A percentile compares a stretch with the other conserved stretches of the same genome.
phyloP scores from a whole-genome alignment of 1,140 invertebrate genomes.

The Epicauta chinensis region DNA sequence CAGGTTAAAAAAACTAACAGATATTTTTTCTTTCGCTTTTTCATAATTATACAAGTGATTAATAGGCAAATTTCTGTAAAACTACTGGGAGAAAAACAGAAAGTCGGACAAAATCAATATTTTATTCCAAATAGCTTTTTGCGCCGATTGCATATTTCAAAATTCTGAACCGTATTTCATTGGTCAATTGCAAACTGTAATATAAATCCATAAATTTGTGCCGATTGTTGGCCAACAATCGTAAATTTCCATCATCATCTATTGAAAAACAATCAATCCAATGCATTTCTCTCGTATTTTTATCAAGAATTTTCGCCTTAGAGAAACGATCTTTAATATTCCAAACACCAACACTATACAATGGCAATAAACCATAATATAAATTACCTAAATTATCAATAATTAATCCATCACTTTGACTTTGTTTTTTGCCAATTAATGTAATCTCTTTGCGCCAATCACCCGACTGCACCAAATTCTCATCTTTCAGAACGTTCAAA shows the following conservation, averaged over 20 bases:
- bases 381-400: conserved; percentile 59
- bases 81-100: too few relatives aligned
- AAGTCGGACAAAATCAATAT: not conserved
- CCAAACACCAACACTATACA: conserved; percentile 59
- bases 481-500: conserved; percentile 50
- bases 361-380: conserved; percentile 57
- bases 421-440: conserved; percentile 54
- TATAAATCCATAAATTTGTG: conserved; percentile 49
- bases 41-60: too few relatives aligned
- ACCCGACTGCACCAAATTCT: conserved; percentile 39
- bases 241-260: conserved; percentile 55
- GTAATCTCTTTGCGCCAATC: conserved; percentile 40
- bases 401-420: conserved; percentile 61
- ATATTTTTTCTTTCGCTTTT: too few relatives aligned
- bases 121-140: conserved; percentile 51
- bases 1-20: too few relatives aligned
- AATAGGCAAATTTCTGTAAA: too few relatives aligned
- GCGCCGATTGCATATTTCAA: conserved; percentile 40
- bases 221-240: conserved; percentile 56
- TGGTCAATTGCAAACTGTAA: conserved; percentile 14
- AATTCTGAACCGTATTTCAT: conserved; percentile 36
- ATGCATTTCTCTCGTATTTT: conserved; percentile 57
- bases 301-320: conserved; percentile 50
- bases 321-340: conserved; percentile 47
- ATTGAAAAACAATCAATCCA: conserved; percentile 65